Evolutionary conservation across 2,888 invertebrate genomes (phyloP).

Genomic region (Lysandra bellargus): DNA sequence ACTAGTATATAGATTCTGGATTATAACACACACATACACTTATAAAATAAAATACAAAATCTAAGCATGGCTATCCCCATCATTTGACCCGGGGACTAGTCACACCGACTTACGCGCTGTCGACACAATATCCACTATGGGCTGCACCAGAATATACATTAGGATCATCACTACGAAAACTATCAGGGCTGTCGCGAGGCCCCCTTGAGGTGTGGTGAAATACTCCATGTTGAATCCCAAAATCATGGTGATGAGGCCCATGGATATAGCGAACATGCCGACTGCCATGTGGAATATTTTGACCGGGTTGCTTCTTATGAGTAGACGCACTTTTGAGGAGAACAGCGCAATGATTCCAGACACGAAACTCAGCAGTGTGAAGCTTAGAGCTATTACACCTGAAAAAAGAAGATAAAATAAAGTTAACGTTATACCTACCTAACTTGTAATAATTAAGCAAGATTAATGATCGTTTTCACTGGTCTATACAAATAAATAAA

Average conservation of each 20-base stretch:
- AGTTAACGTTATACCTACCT: background rate
- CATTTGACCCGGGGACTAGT: slow-evolving; percentile 56
- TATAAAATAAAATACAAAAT: background rate
- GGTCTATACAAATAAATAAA: no score
- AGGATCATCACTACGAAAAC: slow-evolving; percentile 59
- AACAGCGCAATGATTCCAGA: slow-evolving; percentile 76
- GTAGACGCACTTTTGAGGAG: slow-evolving; percentile 71
- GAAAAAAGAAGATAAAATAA: slow-evolving; percentile 44
- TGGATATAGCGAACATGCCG: slow-evolving; percentile 70
- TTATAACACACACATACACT: background rate
- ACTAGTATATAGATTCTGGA: background rate
- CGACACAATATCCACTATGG: slow-evolving; percentile 61
- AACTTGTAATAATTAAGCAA: background rate
- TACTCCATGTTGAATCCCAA: slow-evolving; percentile 70
- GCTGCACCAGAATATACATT: slow-evolving; percentile 62
- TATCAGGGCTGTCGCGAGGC: slow-evolving; percentile 61
- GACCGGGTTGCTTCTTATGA: slow-evolving; percentile 69
- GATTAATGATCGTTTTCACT: background rate
- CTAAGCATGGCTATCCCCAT: slow-evolving; percentile 61
- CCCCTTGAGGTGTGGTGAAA: slow-evolving; percentile 54
- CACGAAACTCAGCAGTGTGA: slow-evolving; percentile 66
- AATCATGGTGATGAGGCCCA: slow-evolving; percentile 73
- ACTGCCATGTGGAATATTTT: slow-evolving; percentile 78
- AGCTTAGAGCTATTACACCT: slow-evolving; percentile 76
- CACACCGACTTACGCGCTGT: slow-evolving; percentile 61